Percentiles rank a stretch among this genome's conserved stretches.
These are phyloP conservation scores for Stratiomys singularior DNA, from an alignment of 2,888 invertebrate species.

Conservation along the genomic window DNA sequence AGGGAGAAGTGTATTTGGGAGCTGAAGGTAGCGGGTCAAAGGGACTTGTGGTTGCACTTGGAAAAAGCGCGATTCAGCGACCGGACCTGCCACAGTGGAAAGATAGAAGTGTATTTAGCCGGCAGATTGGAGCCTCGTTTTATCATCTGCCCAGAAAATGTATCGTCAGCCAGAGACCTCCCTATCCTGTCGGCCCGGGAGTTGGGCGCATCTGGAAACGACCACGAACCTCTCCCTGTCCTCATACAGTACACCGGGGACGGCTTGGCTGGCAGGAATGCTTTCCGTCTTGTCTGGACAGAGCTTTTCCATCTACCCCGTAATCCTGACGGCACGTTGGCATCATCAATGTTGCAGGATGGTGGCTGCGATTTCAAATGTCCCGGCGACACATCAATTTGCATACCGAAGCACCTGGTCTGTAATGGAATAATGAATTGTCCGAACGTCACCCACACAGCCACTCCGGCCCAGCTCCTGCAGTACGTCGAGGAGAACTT, in stretches of 20 bases:
- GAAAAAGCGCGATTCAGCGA: slow-evolving; percentile 88
- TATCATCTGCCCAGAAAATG: slow-evolving; percentile 87
- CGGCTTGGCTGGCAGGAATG: slow-evolving; percentile 82
- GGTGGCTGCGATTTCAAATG: slow-evolving; percentile 87
- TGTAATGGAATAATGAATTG: slow-evolving; percentile 92
- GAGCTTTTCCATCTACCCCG: slow-evolving; percentile 87
- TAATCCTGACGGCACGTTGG: slow-evolving; percentile 81
- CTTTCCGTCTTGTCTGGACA: slow-evolving; percentile 91
- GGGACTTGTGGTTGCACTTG: slow-evolving; percentile 88
- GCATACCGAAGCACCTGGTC: slow-evolving; percentile 83
- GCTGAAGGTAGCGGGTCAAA: slow-evolving; percentile 81
- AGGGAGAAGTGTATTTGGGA: slow-evolving; percentile 84
- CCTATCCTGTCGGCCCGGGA: slow-evolving; percentile 84
- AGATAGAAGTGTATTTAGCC: slow-evolving; percentile 83
- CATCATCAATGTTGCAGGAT: slow-evolving; percentile 80
- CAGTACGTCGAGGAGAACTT: slow-evolving; percentile 72
- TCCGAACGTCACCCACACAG: slow-evolving; percentile 73
- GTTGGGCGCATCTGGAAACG: slow-evolving; percentile 71
- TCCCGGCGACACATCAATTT: slow-evolving; percentile 83
- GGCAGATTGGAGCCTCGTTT: slow-evolving; percentile 79
- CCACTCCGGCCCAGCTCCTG: slow-evolving; percentile 66
- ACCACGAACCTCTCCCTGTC: slow-evolving; percentile 73
- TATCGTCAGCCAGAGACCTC: slow-evolving; percentile 80
- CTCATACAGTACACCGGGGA: slow-evolving; percentile 80
- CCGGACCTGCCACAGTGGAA: slow-evolving; percentile 86